Percentiles rank a stretch among this genome's conserved stretches.
These are phyloP conservation scores for Perizoma affinitatum DNA, from an alignment of 2,888 invertebrate genomes.

Conservation along the genomic window DNA sequence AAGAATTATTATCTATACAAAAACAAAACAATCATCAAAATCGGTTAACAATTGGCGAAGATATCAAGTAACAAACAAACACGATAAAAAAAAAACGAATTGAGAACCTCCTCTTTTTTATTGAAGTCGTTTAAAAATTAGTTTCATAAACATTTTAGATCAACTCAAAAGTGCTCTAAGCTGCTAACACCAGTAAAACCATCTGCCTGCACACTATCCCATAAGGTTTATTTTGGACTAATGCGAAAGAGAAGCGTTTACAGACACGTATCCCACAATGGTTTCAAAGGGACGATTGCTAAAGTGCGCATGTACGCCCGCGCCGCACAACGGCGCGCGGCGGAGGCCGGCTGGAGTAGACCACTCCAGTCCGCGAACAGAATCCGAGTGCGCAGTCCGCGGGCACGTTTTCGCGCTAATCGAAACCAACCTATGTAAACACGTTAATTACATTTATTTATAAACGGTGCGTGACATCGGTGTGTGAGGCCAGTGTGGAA, in stretches of 20 bases:
- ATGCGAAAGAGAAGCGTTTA: constrained; percentile 65
- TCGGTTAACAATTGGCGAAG: too few relatives aligned
- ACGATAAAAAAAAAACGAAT: too few relatives aligned
- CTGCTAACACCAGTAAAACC: constrained; percentile 50
- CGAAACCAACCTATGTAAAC: constrained; percentile 57
- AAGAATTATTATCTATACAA: too few relatives aligned
- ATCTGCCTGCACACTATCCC: constrained; percentile 54
- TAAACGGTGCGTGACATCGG: constrained; percentile 39
- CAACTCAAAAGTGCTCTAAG: not conserved
- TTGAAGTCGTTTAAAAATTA: too few relatives aligned
- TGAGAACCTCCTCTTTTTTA: too few relatives aligned
- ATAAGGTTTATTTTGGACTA: constrained; percentile 68
- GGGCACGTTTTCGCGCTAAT: constrained; percentile 43
- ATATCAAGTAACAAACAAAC: too few relatives aligned
- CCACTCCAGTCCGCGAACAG: constrained; percentile 66
- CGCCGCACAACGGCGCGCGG: constrained; percentile 52
- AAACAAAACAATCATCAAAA: too few relatives aligned
- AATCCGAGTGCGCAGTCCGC: constrained; percentile 54
- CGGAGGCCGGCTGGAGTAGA: constrained; percentile 48
- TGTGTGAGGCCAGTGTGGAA: constrained; percentile 51
- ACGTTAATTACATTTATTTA: constrained; percentile 46
- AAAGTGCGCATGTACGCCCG: constrained; percentile 74
- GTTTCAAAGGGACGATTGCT: constrained; percentile 63
- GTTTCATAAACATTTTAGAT: not conserved
- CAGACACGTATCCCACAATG: constrained; percentile 70